Conservation (phyloP, 2,113 vertebrate species). For the Podarcis raffonei region DNA sequence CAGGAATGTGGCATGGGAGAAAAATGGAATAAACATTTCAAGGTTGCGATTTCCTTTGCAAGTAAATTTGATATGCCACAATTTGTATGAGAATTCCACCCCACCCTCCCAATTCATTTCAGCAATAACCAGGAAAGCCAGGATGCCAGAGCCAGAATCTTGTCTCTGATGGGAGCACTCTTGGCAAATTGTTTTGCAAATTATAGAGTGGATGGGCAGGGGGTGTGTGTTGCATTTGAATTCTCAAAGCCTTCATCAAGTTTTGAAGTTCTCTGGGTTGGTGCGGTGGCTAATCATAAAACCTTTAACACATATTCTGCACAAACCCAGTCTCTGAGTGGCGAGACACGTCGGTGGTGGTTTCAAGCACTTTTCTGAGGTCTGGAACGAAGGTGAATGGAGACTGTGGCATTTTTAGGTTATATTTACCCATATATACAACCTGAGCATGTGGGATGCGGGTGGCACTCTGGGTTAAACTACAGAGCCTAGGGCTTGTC, state of each 20-base stretch:
- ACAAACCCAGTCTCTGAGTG: too few species aligned
- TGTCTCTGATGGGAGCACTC: not conserved
- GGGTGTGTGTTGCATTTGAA: not conserved
- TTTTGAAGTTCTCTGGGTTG: not conserved
- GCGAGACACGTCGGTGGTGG: too few species aligned
- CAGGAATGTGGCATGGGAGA: not conserved
- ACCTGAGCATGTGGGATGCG: too few species aligned
- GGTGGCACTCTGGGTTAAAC: too few species aligned
- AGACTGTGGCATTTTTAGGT: too few species aligned
- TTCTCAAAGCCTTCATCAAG: not conserved
- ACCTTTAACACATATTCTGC: not conserved
- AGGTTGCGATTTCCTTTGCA: not conserved
- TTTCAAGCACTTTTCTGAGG: too few species aligned
- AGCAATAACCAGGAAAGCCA: not conserved
- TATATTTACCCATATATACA: too few species aligned
- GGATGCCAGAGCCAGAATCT: not conserved
- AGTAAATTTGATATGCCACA: not conserved
- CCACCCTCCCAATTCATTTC: not conserved
- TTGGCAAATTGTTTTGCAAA: not conserved
- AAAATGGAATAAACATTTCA: not conserved
- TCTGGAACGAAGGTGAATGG: too few species aligned
- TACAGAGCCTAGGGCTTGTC: too few species aligned
- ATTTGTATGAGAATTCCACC: not conserved
- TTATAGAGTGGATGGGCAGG: not conserved
- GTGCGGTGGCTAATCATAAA: not conserved